Evolutionary conservation across 2,888 invertebrate species (phyloP).

Genomic region (Zelleria hepariella): DNA sequence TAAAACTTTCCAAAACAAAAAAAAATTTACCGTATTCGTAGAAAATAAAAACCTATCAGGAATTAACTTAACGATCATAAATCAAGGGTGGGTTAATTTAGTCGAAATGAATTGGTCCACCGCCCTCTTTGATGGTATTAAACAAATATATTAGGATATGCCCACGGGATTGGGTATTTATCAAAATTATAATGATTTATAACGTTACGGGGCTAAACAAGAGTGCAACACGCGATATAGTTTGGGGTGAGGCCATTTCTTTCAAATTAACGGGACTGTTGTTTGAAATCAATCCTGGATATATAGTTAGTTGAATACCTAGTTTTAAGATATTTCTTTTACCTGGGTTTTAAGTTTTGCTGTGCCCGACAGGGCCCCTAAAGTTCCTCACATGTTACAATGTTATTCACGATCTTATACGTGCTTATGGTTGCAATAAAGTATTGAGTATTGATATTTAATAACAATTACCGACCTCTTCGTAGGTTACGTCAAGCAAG

Average conservation of each 20-base stretch:
- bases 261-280: not conserved
- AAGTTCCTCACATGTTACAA: no score
- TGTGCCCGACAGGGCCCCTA: no score
- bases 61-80: conserved; percentile 18
- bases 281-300: not conserved
- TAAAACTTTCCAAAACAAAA: not conserved
- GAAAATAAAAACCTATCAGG: not conserved
- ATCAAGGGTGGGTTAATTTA: conserved; percentile 35
- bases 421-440: no score
- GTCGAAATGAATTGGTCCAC: conserved; percentile 22
- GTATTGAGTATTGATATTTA: no score
- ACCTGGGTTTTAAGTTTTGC: no score
- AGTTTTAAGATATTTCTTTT: not conserved
- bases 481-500: no score
- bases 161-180: conserved; percentile 26
- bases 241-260: conserved; percentile 7
- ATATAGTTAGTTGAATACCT: not conserved
- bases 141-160: conserved; percentile 54
- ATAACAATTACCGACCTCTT: no score
- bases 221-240: conserved; percentile 40
- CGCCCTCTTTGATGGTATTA: conserved; percentile 38
- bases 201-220: conserved; percentile 29
- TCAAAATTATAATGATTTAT: conserved; percentile 51
- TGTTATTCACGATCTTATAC: no score
- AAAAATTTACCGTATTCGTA: not conserved